phyloP scores from a whole-genome alignment of 2,888 invertebrate genomes.

The Aspidapion aeneum region DNA sequence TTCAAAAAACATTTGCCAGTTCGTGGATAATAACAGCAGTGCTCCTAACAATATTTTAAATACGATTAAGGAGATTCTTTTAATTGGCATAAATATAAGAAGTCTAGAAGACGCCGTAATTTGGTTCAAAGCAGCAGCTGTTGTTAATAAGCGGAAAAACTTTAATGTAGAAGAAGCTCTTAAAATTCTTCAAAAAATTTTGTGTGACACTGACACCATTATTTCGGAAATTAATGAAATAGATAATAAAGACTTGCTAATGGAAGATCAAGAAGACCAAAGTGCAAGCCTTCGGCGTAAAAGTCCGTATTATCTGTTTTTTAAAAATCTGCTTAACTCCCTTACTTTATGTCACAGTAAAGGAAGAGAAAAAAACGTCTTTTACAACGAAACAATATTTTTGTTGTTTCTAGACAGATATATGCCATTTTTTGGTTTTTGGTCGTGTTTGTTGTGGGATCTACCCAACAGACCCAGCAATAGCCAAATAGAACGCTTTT shows the following conservation, averaged over 20 bases:
- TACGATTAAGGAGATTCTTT: neutral
- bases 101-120: neutral
- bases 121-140: neutral
- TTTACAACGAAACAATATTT: neutral
- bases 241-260: neutral
- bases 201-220: neutral
- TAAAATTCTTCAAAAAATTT: neutral
- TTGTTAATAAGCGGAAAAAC: neutral
- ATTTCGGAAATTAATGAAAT: neutral
- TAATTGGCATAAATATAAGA: neutral
- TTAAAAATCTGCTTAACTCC: neutral
- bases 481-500: neutral
- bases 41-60: neutral
- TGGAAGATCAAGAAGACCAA: neutral
- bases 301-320: neutral
- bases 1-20: constrained; percentile 1
- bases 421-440: neutral
- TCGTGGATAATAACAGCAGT: neutral
- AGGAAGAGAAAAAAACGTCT: neutral
- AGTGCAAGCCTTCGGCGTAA: neutral
- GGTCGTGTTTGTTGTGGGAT: neutral
- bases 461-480: neutral
- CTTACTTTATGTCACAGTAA: neutral
- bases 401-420: neutral
- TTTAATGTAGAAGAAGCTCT: neutral